Evolutionary conservation across 2,888 invertebrate genomes (phyloP), one percentile per base, ranked within the genome.

Genomic region (Sinhomidia bicolor): DNA sequence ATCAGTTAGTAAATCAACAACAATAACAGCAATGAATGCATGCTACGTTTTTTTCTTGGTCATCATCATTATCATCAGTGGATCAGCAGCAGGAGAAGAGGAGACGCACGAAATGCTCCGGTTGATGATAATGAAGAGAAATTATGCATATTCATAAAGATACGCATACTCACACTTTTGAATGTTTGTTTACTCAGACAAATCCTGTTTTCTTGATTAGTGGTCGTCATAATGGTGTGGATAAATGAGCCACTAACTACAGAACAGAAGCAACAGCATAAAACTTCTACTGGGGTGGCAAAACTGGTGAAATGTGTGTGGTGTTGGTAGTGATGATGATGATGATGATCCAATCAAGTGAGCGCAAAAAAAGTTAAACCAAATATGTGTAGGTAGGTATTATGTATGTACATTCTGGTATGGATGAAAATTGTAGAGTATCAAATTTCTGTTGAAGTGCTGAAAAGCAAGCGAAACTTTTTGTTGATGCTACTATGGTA

Each of bases 151-250:
- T 84, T 84, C 84, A 84, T 84, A 84, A 84, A 76, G 32, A 51
- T 81, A 81, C 26, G n/a, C 71, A 57, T 74, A 60, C 83, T 76
- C 60, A 84, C 84, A 76, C 74, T 74, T 57, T 62, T 76, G 71
- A 83, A 76, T 76, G 57, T 81, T 81, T 62, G 76, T 51, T 76
- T 51, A 76, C 51, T 76, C 62, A 17, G 60, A 51, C 44, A 60
- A 84, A 84, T 76, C 84, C 84, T 76, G 84, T 84, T 84, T 76
- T 84, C 83, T 83, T 84, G 76, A 84, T 84, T 84, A 84, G 74
- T 60, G 76, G 83, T 57, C 83, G 83, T 83, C 71, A 76, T 44
- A 47, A 54, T 76, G 84, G 84, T 84, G 74, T 41, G 60, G 54
- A 68, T 68, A 68, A 68, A 68, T 68, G 68, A 68, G 68, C 68